Conservation (phyloP, 2,888 invertebrate species). For the Ctenicera cuprea region DNA sequence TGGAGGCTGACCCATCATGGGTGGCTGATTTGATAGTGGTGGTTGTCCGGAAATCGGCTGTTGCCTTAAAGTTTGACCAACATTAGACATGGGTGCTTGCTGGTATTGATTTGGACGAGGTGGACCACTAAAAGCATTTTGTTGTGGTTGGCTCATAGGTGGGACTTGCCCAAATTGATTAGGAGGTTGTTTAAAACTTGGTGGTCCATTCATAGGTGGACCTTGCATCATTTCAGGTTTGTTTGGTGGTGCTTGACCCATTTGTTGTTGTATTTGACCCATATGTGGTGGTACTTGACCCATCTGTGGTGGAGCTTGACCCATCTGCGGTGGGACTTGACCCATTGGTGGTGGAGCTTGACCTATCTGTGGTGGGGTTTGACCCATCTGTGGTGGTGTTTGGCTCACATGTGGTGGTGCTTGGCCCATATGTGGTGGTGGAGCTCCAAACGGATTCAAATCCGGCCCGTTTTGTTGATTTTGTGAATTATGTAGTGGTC, state of each 20-base stretch:
- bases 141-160: conserved; percentile 1
- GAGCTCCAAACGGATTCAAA: conserved; percentile 12
- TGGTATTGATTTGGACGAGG: neutral
- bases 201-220: conserved; percentile 35
- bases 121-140: neutral
- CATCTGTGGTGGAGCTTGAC: neutral
- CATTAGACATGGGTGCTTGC: too few relatives aligned
- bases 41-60: neutral
- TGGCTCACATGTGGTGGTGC: neutral
- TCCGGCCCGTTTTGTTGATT: conserved; percentile 32
- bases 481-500: conserved; percentile 2
- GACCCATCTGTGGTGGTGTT: neutral
- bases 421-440: neutral
- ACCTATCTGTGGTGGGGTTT: too few relatives aligned
- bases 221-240: conserved; percentile 23
- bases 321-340: neutral
- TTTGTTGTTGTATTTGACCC: neutral
- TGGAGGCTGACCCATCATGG: conserved; percentile 29
- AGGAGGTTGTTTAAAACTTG: conserved; percentile 18
- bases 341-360: too few relatives aligned
- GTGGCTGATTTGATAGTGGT: conserved; percentile 19
- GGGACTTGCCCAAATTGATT: conserved; percentile 22
- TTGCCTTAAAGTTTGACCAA: too few relatives aligned
- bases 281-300: neutral
- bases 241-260: neutral